Percentiles rank a stretch among this genome's conserved stretches.
phyloP scores from a whole-genome alignment of 2,888 invertebrate genomes.

The Leptothorax acervorum region DNA sequence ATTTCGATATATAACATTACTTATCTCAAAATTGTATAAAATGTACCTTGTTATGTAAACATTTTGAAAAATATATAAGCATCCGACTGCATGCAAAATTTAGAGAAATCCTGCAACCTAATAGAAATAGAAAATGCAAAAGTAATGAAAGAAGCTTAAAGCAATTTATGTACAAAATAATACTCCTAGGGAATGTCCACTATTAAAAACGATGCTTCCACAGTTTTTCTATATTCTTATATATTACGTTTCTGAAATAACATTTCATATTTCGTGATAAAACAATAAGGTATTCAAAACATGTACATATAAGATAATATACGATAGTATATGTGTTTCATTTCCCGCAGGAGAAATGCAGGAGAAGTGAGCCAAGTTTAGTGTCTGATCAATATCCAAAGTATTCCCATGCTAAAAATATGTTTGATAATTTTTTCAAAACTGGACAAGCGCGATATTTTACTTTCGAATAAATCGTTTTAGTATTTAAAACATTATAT shows the following conservation, averaged over 20 bases:
- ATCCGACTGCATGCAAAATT: background rate
- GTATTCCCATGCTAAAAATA: conserved; percentile 22
- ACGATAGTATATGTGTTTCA: background rate
- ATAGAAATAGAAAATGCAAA: background rate
- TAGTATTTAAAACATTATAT: background rate
- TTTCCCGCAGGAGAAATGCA: background rate
- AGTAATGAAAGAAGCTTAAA: background rate
- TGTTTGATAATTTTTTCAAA: conserved; percentile 18
- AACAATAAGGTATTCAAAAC: background rate
- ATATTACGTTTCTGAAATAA: background rate
- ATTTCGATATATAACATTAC: background rate
- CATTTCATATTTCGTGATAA: background rate
- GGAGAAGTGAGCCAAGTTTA: background rate
- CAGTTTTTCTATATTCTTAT: background rate
- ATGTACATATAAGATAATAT: background rate
- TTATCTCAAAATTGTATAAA: background rate
- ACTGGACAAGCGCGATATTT: background rate
- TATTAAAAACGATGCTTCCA: background rate
- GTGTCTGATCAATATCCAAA: background rate
- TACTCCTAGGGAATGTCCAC: background rate
- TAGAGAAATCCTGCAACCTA: background rate
- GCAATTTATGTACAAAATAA: background rate
- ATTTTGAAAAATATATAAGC: background rate
- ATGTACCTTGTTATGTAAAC: background rate
- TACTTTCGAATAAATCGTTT: background rate